A percentile compares a stretch with the other conserved stretches of the same genome.
Evolutionary conservation across 35 echinoderm and acorn worm genomes (phyloP).

Genomic region (Holothuria glaberrima): DNA sequence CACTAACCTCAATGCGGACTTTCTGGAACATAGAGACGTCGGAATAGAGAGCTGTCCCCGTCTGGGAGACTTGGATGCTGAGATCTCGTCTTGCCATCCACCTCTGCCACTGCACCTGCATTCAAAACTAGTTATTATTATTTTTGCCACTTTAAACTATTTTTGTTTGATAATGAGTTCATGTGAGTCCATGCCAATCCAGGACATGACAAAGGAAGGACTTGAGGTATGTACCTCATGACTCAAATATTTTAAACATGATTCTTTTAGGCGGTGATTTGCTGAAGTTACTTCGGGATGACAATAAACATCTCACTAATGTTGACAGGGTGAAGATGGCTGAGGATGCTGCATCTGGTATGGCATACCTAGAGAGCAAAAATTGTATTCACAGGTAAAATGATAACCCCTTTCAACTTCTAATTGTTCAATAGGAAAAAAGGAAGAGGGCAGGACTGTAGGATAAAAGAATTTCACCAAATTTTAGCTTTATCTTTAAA

Average conservation of each 20-base stretch:
- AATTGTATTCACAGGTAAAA: slow-evolving; percentile 97
- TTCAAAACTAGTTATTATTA: no score
- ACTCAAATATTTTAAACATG: background rate
- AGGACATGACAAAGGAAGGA: background rate
- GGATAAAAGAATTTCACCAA: no score
- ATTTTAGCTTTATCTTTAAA: no score
- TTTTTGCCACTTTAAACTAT: no score
- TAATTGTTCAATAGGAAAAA: no score
- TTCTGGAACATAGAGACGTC: no score
- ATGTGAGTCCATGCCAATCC: background rate
- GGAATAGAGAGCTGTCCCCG: no score
- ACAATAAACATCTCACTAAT: slow-evolving; percentile 53
- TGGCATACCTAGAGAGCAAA: slow-evolving; percentile 90
- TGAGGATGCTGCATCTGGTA: slow-evolving; percentile 90
- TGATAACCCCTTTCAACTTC: no score
- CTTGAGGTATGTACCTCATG: background rate
- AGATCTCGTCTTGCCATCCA: no score
- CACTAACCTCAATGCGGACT: no score
- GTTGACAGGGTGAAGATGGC: slow-evolving; percentile 81
- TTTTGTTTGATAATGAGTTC: background rate
- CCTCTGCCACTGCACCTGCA: no score
- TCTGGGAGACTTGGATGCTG: background rate
- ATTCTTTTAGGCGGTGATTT: slow-evolving; percentile 82
- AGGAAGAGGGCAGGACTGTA: no score
- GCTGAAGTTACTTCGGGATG: slow-evolving; percentile 82